Base-by-base conservation (phyloP, 2,888 invertebrate genomes). In the Leucophora obtusa region DNA sequence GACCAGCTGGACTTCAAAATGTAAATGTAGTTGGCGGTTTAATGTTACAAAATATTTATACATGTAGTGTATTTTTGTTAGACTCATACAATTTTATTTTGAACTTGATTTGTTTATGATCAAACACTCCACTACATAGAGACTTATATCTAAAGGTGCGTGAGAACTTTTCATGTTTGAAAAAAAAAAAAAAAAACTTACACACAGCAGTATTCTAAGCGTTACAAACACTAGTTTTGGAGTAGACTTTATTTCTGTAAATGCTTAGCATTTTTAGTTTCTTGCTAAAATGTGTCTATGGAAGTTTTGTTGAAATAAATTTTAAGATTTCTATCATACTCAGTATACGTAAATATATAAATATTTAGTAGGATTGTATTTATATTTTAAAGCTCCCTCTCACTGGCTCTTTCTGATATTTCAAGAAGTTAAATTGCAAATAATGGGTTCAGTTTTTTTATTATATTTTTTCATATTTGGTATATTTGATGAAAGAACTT, bases 101-200 rank as follows among this genome's bases (percentile, higher is more conserved):
- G 87, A 87, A 86, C 86, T 87, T 87, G 87, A 85, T 84, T 87
- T 86, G 75, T 73, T 70, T 86, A 84, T 83, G 76, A 83, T 82
- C 82, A 81, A 72, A 21, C 60, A 71, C 70, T 47, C 51, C 50
- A 51, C 63, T 7, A 35, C 47, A 33, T 10, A 33, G 1, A 21
- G 18, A 11, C 58, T 28, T 38, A 38, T 68, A 84, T 83, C 85
- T 83, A 58, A 47, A 78, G 81, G 84, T 87, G 87, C 87, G 87
- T 87, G 87, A 87, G 87, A 87, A 87, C 85, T 84, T 84, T 83
- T 84, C 82, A 68, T 76, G 77, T 80, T 63, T 65, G n/a, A 53
- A 11, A 53, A n/a, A n/a, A n/a, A n/a, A n/a, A n/a, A n/a, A n/a
- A n/a, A n/a, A 28, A 56, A 60, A 38, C 28, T 58, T 18, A 54